Percentiles rank a stretch among this genome's conserved stretches.
These are phyloP conservation scores for Sebastes kiyomatsui DNA, from an alignment of 2,797 vertebrate genomes.

Conservation along the genomic window DNA sequence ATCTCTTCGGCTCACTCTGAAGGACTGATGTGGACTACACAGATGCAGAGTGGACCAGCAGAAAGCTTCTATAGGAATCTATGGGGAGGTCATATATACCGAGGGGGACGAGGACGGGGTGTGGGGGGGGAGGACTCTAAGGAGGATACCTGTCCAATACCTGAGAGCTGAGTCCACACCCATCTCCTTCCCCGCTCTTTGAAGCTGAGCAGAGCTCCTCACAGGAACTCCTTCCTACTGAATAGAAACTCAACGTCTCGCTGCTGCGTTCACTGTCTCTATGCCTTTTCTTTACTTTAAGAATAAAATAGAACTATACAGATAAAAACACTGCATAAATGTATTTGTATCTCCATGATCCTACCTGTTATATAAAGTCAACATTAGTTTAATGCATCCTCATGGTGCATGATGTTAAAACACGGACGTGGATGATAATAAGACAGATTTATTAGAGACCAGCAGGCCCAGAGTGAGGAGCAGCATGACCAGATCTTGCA, in stretches of 20 bases:
- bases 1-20: constrained; percentile 85
- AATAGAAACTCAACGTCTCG: too few relatives aligned
- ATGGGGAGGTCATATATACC: constrained; percentile 92
- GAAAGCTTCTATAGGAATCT: constrained; percentile 88
- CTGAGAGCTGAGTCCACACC: constrained; percentile 92
- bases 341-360: not conserved
- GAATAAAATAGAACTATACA: too few relatives aligned
- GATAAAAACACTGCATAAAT: too few relatives aligned
- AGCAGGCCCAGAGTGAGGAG: too few relatives aligned
- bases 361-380: not conserved
- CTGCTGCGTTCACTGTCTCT: too few relatives aligned
- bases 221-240: too few relatives aligned
- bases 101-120: constrained; percentile 55
- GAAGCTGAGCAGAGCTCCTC: constrained; percentile 46
- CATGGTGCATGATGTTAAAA: not conserved
- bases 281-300: too few relatives aligned
- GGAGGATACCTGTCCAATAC: constrained; percentile 93
- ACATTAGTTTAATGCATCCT: not conserved
- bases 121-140: constrained; percentile 87
- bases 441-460: not conserved
- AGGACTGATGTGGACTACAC: constrained; percentile 75
- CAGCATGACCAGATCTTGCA: too few relatives aligned
- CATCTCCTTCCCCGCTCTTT: constrained; percentile 56
- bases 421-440: not conserved
- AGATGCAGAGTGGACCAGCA: constrained; percentile 80